A percentile compares a stretch with the other conserved stretches of the same genome.
Evolutionary conservation across 2,888 invertebrate genomes (phyloP).

Genomic region (Amphipyra tragopoginis): DNA sequence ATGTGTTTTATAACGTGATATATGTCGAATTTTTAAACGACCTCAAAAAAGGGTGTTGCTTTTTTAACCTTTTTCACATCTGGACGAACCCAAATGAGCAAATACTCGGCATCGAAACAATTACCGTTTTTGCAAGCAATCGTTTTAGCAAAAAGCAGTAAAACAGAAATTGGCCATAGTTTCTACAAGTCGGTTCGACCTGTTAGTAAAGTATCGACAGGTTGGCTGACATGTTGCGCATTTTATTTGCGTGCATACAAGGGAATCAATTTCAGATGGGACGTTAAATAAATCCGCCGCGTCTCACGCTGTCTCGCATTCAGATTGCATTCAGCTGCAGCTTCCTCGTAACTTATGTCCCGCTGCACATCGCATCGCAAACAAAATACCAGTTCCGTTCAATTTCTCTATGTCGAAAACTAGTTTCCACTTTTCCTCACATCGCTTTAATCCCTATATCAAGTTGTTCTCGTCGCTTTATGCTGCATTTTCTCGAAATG

Average conservation of each 20-base stretch:
- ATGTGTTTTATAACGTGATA: conserved; percentile 61
- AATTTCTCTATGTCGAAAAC: conserved; percentile 48
- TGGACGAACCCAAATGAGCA: conserved; percentile 14
- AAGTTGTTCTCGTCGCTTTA: conserved; percentile 53
- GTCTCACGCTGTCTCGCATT: conserved; percentile 65
- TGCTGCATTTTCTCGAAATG: conserved; percentile 67
- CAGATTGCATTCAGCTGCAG: conserved; percentile 73
- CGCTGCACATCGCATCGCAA: conserved; percentile 54
- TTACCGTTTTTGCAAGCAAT: conserved; percentile 10
- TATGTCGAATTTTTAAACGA: conserved; percentile 48
- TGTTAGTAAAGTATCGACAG: conserved; percentile 43
- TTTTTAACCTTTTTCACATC: conserved; percentile 16
- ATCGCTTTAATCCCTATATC: conserved; percentile 53
- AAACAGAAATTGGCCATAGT: conserved; percentile 7
- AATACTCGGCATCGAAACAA: conserved; percentile 8
- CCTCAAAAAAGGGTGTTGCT: conserved; percentile 5
- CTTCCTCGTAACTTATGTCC: conserved; percentile 66
- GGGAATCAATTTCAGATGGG: conserved; percentile 67
- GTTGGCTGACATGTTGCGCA: conserved; percentile 56
- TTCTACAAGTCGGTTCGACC: conserved; percentile 17
- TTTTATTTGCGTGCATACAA: conserved; percentile 64
- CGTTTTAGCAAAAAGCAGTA: not conserved
- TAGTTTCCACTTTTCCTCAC: conserved; percentile 52
- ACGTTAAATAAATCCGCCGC: conserved; percentile 71
- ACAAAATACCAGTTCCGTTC: conserved; percentile 52